These are phyloP conservation scores for Microplitis mediator DNA, from an alignment of 1,140 invertebrate species.

Conservation along the genomic window DNA sequence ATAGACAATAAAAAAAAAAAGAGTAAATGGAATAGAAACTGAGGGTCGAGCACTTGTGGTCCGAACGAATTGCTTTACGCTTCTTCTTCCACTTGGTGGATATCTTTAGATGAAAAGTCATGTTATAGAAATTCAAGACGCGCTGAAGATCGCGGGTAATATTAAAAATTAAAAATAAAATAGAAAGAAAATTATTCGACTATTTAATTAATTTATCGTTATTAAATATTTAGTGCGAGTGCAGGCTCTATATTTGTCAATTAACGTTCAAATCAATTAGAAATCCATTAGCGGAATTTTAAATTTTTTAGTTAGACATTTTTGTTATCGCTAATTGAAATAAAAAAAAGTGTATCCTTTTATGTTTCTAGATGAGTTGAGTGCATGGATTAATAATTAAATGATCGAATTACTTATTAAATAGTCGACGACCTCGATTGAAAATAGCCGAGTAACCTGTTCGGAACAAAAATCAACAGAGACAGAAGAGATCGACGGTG, in stretches of 20 bases:
- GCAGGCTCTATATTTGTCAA: too few species aligned
- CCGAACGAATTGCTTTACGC: conserved; percentile 27
- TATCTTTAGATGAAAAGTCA: conserved; percentile 23
- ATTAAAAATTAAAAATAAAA: background rate
- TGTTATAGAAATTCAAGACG: conserved; percentile 4
- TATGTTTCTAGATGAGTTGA: too few species aligned
- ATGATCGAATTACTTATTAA: conserved; percentile 3
- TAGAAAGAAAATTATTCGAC: background rate
- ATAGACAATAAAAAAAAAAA: background rate
- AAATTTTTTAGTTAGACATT: too few species aligned
- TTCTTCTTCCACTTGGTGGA: conserved; percentile 23
- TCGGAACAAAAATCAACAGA: too few species aligned
- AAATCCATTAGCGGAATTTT: background rate
- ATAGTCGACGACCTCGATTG: background rate
- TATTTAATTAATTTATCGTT: too few species aligned
- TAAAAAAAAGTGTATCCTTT: too few species aligned
- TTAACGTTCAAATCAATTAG: too few species aligned
- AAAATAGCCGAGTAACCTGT: too few species aligned
- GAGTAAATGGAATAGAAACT: background rate
- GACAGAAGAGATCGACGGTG: too few species aligned
- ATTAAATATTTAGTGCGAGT: too few species aligned
- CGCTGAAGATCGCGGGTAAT: background rate
- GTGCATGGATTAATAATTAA: too few species aligned
- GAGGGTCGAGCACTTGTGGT: conserved; percentile 20
- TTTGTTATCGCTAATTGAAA: too few species aligned